A percentile compares a stretch with the other conserved stretches of the same genome.
Conservation (phyloP, 92 coral and sea anemone genomes). For the Porites lobata region DNA sequence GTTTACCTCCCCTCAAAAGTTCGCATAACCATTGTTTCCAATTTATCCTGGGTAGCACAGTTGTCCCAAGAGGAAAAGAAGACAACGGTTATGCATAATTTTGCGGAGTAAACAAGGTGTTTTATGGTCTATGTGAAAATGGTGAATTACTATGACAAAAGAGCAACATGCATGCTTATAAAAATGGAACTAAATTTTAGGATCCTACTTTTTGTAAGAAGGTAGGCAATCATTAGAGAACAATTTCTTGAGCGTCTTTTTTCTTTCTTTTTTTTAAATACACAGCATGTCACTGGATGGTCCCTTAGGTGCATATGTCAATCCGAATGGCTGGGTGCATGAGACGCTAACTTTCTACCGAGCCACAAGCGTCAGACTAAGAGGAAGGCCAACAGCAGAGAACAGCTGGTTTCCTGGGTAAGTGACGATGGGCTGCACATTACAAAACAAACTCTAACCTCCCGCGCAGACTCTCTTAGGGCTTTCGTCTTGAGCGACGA, state of each 20-base stretch:
- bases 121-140: too few relatives aligned
- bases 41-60: too few relatives aligned
- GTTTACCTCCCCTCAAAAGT: neutral
- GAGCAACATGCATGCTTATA: too few relatives aligned
- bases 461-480: neutral
- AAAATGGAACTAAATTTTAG: too few relatives aligned
- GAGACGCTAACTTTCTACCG: constrained; percentile 95
- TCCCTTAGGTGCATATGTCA: constrained; percentile 96
- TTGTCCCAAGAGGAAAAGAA: too few relatives aligned
- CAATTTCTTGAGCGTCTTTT: neutral
- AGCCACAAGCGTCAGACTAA: constrained; percentile 84
- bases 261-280: neutral
- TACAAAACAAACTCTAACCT: neutral
- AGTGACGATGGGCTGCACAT: constrained; percentile 21
- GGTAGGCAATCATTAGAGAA: too few relatives aligned
- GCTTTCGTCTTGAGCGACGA: too few relatives aligned
- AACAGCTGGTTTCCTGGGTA: constrained; percentile 99
- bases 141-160: too few relatives aligned
- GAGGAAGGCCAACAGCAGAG: constrained; percentile 91
- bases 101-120: too few relatives aligned
- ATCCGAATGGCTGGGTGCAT: constrained; percentile 93
- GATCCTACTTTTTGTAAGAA: too few relatives aligned
- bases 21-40: too few relatives aligned
- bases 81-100: too few relatives aligned
- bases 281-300: constrained; percentile 96